phyloP scores from a whole-genome alignment of 2,888 invertebrate genomes.

The Catocala sponsa region DNA sequence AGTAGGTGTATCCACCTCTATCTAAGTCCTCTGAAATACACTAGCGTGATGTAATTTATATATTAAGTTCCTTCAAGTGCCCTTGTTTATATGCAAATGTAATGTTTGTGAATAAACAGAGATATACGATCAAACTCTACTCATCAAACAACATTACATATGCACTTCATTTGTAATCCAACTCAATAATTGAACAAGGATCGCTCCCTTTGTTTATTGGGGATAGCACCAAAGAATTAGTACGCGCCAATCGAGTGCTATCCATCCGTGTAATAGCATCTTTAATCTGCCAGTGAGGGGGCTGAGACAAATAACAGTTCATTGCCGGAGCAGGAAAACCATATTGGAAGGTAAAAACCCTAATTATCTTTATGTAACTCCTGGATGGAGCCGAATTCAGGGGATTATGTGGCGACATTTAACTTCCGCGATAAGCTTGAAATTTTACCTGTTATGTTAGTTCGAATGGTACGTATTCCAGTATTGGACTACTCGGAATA shows the following conservation, averaged over 20 bases:
- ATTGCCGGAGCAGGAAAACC: slow-evolving; percentile 28
- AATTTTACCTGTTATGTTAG: slow-evolving; percentile 8
- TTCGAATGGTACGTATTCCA: slow-evolving; percentile 7
- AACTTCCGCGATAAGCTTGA: slow-evolving; percentile 27
- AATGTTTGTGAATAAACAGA: neutral
- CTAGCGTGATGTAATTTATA: no score
- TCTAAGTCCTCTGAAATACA: no score
- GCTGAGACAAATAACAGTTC: slow-evolving; percentile 22
- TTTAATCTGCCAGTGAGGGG: slow-evolving; percentile 44
- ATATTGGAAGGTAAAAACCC: slow-evolving; percentile 35
- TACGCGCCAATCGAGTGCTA: slow-evolving; percentile 41
- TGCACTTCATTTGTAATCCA: slow-evolving; percentile 16
- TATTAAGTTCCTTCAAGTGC: no score
- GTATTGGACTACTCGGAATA: slow-evolving; percentile 5
- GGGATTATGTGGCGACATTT: slow-evolving; percentile 27
- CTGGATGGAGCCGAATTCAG: slow-evolving; percentile 33
- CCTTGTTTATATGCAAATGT: no score
- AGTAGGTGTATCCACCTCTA: no score
- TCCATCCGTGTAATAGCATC: slow-evolving; percentile 53
- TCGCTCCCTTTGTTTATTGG: slow-evolving; percentile 35
- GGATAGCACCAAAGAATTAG: slow-evolving; percentile 45
- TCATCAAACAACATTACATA: slow-evolving; percentile 23
- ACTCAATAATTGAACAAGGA: slow-evolving; percentile 27
- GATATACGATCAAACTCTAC: neutral
- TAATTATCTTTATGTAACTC: slow-evolving; percentile 47